Evolutionary conservation across 1,140 invertebrate species (phyloP), one percentile per base, ranked within the genome.

Genomic region (Eubasilissa regina): DNA sequence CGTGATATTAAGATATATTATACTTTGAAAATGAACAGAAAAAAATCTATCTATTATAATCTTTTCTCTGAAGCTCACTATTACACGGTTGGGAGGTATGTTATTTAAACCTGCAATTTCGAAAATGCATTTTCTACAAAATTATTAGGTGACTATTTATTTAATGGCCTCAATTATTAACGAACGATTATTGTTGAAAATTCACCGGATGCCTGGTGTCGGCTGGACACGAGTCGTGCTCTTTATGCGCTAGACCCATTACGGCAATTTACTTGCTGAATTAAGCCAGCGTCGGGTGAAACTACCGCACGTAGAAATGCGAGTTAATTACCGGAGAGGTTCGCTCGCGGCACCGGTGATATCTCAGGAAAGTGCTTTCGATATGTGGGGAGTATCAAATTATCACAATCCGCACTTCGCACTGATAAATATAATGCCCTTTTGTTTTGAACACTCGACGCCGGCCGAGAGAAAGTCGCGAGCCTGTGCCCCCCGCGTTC

Each of bases 101-200:
- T 35, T 35, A 6, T 35, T 35, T 35, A 35, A 35, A 6, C 21
- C 35, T 12, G 66, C 66, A 12, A 48, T 70, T 70, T 70, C 44
- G 45, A 43, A 17, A 51, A 6, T 13, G 48, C 21, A 11, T 70
- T 70, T 47, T 70, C 45, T 48, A 51, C 15, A 21, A 70, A 70
- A 48, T 70, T 12, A 25, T 47, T 12, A 47, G 45, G 47, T 19
- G 66, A 70, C 66, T 48, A 48, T 70, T 70, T 51, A 21, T 19
- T 70, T 70, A 70, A 70, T 70, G 66, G 51, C 48, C 15, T 51
- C 66, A 70, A 70, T 70, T 70, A 70, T 70, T 70, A 25, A 48
- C 66, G 15, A 25, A 25, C 45, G 47, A 15, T 70, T 11, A 47
- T 48, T 21, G 9, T 70, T 48, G 66, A 70, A 25, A 70, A 70